phyloP scores from a whole-genome alignment of 2,797 vertebrate genomes.

The Melanotaenia nigrans region DNA sequence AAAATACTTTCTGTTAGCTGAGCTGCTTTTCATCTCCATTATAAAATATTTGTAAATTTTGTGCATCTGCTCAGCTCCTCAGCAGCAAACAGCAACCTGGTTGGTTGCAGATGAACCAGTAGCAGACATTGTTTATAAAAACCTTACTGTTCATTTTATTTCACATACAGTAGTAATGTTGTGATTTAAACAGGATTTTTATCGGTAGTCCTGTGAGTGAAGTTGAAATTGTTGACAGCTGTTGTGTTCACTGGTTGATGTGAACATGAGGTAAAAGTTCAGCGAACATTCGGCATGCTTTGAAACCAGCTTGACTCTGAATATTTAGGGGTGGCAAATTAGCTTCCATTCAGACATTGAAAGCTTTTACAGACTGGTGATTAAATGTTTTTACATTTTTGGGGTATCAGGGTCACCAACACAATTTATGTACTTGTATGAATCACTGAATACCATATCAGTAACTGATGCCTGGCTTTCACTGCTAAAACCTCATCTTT shows the following conservation, averaged over 20 bases:
- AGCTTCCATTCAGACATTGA: slow-evolving; percentile 1
- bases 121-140: not conserved
- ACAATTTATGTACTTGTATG: not conserved
- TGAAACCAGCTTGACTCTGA: not conserved
- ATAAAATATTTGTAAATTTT: not conserved
- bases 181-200: not conserved
- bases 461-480: not conserved
- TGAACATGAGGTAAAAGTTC: slow-evolving; percentile 7
- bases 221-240: not conserved
- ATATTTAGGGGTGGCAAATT: slow-evolving; percentile 1
- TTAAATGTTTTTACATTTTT: not conserved
- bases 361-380: not conserved
- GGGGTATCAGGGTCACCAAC: not conserved
- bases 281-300: not conserved
- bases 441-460: not conserved
- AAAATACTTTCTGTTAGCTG: not conserved
- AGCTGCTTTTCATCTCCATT: slow-evolving; percentile 11
- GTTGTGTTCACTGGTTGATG: slow-evolving; percentile 1
- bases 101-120: not conserved
- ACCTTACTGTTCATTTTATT: not conserved
- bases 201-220: not conserved
- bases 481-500: not conserved
- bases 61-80: not conserved
- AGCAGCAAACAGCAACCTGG: not conserved
- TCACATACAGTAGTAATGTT: not conserved